Conservation (phyloP, 23 tunicate genomes). For the Pegea sp. region DNA sequence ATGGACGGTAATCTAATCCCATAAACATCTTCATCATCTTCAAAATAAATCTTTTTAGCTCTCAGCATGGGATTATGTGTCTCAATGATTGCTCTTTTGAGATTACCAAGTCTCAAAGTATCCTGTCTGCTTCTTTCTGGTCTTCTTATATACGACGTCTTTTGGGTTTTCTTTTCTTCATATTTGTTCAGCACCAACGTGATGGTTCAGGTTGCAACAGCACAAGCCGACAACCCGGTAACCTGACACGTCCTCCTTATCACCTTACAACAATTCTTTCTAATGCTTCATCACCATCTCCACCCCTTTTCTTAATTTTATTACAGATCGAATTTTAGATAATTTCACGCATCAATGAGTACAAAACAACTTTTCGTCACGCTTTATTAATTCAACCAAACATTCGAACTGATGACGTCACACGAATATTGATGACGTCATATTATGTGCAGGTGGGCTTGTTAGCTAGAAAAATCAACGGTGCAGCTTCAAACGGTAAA, state of each 20-base stretch:
- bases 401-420: no score
- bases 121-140: constrained; percentile 79
- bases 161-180: constrained; percentile 96
- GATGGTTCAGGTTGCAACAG: constrained; percentile 95
- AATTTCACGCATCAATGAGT: no score
- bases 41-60: constrained; percentile 19
- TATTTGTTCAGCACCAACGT: constrained; percentile 83
- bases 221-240: constrained; percentile 94
- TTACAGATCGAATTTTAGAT: no score
- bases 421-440: no score
- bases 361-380: no score
- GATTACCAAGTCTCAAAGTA: constrained; percentile 88
- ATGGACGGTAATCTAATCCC: constrained; percentile 59
- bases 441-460: constrained; percentile 67
- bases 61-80: constrained; percentile 94
- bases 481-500: constrained; percentile 19
- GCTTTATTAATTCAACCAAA: no score
- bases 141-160: constrained; percentile 80
- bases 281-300: no score
- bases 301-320: no score
- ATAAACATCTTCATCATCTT: neutral
- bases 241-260: no score
- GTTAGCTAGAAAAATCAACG: constrained; percentile 56
- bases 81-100: constrained; percentile 83
- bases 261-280: no score